Evolutionary conservation across 2,797 vertebrate species (phyloP).

Genomic region (Notolepis coatsorum): DNA sequence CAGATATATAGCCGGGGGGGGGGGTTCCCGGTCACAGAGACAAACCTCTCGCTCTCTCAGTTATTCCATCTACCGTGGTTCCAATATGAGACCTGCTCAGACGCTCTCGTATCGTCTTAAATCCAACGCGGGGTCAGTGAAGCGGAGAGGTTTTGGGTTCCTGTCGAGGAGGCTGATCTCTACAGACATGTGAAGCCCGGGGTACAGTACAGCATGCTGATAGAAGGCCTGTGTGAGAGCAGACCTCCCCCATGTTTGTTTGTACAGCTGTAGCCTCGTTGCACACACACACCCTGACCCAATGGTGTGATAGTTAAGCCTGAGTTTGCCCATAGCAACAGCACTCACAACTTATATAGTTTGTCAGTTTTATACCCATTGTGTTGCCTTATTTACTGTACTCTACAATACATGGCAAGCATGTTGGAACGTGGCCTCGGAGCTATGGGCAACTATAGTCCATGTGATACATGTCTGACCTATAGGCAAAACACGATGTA

Average conservation of each 20-base stretch:
- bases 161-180: slow-evolving; percentile 24
- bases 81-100: slow-evolving; percentile 2
- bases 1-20: slow-evolving; percentile 39
- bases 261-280: slow-evolving; percentile 51
- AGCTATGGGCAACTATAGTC: slow-evolving; percentile 20
- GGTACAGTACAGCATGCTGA: slow-evolving; percentile 45
- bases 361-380: slow-evolving; percentile 37
- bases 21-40: slow-evolving; percentile 36
- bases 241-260: slow-evolving; percentile 48
- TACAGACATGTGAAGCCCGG: slow-evolving; percentile 46
- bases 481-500: slow-evolving; percentile 14
- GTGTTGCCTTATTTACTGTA: slow-evolving; percentile 36
- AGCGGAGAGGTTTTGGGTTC: slow-evolving; percentile 30
- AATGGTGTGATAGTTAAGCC: too few species aligned
- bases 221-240: slow-evolving; percentile 51
- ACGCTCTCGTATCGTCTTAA: slow-evolving; percentile 6
- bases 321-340: slow-evolving; percentile 42
- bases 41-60: slow-evolving; percentile 38
- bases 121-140: slow-evolving; percentile 18
- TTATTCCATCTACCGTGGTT: slow-evolving; percentile 29
- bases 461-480: too few species aligned
- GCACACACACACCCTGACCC: background rate
- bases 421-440: slow-evolving; percentile 4
- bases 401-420: slow-evolving; percentile 8
- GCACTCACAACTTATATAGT: slow-evolving; percentile 35